These are phyloP conservation scores for Rynchops niger DNA, from an alignment of 2,113 vertebrate species.

Conservation along the genomic window DNA sequence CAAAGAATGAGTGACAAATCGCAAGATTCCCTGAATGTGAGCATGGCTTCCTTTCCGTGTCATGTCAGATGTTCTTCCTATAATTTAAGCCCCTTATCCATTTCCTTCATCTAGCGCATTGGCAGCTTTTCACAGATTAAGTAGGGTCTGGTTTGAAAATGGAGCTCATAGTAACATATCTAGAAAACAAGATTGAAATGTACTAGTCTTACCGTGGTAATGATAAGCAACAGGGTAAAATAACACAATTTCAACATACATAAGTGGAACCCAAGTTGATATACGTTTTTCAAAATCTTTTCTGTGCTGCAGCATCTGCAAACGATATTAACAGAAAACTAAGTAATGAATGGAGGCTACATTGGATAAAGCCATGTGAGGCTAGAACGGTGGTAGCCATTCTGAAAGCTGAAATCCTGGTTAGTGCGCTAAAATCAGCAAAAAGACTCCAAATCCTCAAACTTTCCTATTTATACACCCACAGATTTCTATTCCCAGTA, in stretches of 20 bases:
- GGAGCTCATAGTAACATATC: neutral
- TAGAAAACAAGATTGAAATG: neutral
- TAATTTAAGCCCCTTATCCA: neutral
- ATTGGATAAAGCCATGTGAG: neutral
- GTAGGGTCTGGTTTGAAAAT: neutral
- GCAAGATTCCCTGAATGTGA: rapidly evolving
- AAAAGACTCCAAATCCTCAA: conserved; percentile 5
- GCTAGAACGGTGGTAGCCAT: neutral
- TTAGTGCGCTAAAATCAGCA: neutral
- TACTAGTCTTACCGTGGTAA: neutral
- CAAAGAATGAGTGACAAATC: neutral
- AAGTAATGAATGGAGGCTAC: neutral
- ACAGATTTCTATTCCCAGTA: conserved; percentile 35
- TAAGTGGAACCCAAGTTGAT: neutral
- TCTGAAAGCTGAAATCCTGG: neutral
- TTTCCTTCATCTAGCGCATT: neutral
- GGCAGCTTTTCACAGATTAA: neutral
- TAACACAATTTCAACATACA: rapidly evolving
- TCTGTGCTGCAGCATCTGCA: neutral
- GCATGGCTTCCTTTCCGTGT: neutral
- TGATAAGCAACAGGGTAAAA: neutral
- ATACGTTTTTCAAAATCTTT: neutral
- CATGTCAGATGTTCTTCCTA: neutral
- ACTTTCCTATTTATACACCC: conserved; percentile 17
- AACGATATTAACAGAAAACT: neutral